phyloP scores from a whole-genome alignment of 2,797 vertebrate species.

The Mormyrus proboscirostris region DNA sequence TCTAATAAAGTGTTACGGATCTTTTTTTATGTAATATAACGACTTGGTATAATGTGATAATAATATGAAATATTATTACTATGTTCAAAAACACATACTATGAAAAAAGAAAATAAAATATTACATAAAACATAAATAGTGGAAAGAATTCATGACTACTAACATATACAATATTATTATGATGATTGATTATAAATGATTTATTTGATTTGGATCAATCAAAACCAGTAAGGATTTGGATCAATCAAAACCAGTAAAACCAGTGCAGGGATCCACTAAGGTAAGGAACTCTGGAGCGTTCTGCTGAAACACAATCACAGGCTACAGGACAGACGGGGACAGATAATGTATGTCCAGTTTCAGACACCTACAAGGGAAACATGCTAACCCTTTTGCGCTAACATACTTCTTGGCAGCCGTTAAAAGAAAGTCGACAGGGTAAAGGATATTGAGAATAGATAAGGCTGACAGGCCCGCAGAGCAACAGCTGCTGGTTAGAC shows the following conservation, averaged over 20 bases:
- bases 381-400: constrained; percentile 74
- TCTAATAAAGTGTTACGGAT: background rate
- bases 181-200: background rate
- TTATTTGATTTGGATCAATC: background rate
- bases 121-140: background rate
- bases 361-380: constrained; percentile 23
- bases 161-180: background rate
- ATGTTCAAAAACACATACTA: background rate
- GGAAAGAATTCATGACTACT: background rate
- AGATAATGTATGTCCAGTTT: background rate
- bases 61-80: background rate
- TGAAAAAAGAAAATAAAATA: background rate
- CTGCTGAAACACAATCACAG: background rate
- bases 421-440: constrained; percentile 49
- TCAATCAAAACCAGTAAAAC: background rate
- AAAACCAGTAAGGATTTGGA: background rate
- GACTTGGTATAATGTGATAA: background rate
- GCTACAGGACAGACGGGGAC: background rate
- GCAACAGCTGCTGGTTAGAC: background rate
- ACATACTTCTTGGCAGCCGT: constrained; percentile 78
- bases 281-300: background rate
- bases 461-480: background rate
- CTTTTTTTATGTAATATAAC: background rate
- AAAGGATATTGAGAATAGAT: constrained; percentile 27
- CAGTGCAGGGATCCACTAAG: background rate